These are phyloP conservation scores for Scaptomyza polygonia DNA, from an alignment of 2,888 invertebrate species.

Conservation along the genomic window DNA sequence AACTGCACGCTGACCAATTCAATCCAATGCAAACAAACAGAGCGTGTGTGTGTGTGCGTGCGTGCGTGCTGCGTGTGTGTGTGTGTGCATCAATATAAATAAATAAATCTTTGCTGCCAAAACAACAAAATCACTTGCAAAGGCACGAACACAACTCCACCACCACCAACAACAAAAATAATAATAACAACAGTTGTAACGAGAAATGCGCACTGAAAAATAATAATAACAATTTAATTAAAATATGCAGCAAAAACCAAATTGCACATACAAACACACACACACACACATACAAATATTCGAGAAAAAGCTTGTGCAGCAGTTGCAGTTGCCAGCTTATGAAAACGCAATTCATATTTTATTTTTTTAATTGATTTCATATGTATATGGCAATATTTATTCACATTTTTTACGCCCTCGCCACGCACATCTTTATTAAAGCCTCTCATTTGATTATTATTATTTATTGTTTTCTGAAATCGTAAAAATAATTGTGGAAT, in stretches of 20 bases:
- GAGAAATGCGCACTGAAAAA: slow-evolving; percentile 54
- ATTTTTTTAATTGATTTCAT: slow-evolving; percentile 75
- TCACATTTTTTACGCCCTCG: slow-evolving; percentile 8
- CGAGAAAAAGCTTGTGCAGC: slow-evolving; percentile 18
- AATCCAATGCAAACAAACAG: slow-evolving; percentile 57
- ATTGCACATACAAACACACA: slow-evolving; percentile 40
- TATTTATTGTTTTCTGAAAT: slow-evolving; percentile 62
- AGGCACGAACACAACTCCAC: slow-evolving; percentile 57
- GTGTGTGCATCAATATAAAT: slow-evolving; percentile 71
- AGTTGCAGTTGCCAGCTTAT: slow-evolving; percentile 66
- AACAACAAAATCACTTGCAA: slow-evolving; percentile 78
- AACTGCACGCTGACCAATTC: slow-evolving; percentile 5
- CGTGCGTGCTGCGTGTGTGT: slow-evolving; percentile 9
- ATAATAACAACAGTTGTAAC: slow-evolving; percentile 13
- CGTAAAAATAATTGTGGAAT: slow-evolving; percentile 51
- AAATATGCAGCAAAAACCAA: slow-evolving; percentile 73
- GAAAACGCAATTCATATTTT: slow-evolving; percentile 70
- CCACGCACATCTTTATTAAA: slow-evolving; percentile 12
- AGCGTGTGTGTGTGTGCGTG: slow-evolving; percentile 15
- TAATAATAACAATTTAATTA: slow-evolving; percentile 77
- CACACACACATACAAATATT: background rate
- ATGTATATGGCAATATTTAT: slow-evolving; percentile 72
- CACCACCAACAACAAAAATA: slow-evolving; percentile 19
- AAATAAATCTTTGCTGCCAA: slow-evolving; percentile 78
- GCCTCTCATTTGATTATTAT: slow-evolving; percentile 8